These are phyloP conservation scores for Cyanoderma ruficeps DNA, from an alignment of 2,113 vertebrate species.

Conservation along the genomic window DNA sequence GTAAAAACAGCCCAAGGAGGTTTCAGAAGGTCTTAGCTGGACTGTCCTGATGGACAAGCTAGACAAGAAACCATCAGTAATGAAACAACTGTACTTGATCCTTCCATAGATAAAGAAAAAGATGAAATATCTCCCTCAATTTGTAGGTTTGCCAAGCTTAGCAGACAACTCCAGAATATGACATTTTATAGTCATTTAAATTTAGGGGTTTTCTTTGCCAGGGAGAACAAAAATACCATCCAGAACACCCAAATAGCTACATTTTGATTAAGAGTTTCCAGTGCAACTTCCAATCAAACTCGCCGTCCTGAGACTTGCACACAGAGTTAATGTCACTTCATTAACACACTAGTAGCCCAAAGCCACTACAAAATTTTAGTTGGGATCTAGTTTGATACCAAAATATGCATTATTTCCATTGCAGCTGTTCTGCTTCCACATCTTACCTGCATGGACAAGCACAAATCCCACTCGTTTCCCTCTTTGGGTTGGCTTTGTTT, in stretches of 20 bases:
- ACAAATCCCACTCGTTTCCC: slow-evolving; percentile 89
- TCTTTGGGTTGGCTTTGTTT: slow-evolving; percentile 73
- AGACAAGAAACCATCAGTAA: neutral
- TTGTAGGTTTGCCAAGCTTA: neutral
- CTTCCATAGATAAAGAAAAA: neutral
- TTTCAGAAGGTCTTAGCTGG: neutral
- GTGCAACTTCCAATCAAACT: neutral
- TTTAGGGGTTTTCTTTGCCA: neutral
- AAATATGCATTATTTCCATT: neutral
- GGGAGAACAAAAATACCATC: neutral
- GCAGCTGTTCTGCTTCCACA: neutral
- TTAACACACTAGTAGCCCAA: neutral
- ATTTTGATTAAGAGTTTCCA: neutral
- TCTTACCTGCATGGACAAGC: slow-evolving; percentile 95
- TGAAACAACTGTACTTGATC: neutral
- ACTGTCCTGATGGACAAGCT: neutral
- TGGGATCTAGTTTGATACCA: neutral
- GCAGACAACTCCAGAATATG: neutral
- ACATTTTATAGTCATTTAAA: neutral
- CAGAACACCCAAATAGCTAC: neutral
- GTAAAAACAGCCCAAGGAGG: neutral
- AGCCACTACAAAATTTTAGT: neutral
- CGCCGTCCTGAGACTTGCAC: neutral
- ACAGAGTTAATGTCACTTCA: neutral
- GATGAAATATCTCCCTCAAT: neutral